Conservation (phyloP, 2,888 invertebrate genomes). For the Noctua janthina region DNA sequence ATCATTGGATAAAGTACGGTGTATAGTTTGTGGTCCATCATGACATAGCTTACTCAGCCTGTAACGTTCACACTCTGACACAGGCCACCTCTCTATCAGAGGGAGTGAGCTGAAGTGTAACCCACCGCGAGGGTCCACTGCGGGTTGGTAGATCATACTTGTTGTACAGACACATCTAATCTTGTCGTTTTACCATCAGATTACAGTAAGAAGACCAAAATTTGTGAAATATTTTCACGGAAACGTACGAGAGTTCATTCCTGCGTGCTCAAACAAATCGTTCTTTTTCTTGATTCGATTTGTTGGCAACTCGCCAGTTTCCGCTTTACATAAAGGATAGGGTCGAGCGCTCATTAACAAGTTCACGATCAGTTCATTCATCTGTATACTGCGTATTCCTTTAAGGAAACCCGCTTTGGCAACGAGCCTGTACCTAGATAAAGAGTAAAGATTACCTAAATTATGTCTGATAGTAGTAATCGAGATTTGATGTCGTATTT, state of each 20-base stretch:
- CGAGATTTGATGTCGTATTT: conserved; percentile 11
- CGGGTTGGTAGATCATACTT: neutral
- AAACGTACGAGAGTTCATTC: conserved; percentile 18
- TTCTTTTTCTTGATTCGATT: conserved; percentile 36
- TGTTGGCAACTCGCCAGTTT: conserved; percentile 42
- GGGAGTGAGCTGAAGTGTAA: neutral
- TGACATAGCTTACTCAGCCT: neutral
- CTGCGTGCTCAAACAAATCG: conserved; percentile 17
- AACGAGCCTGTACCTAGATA: conserved; percentile 18
- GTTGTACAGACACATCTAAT: neutral
- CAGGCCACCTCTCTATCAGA: neutral
- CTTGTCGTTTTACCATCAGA: neutral
- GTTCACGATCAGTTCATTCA: conserved; percentile 54
- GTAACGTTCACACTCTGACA: neutral
- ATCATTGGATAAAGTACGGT: neutral
- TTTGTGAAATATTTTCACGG: neutral
- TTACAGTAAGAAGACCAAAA: conserved; percentile 1
- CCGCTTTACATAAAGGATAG: conserved; percentile 28
- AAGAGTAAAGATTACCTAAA: conserved; percentile 30
- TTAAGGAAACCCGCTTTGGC: conserved; percentile 27
- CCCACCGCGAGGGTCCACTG: neutral
- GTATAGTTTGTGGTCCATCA: neutral
- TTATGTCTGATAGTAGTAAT: conserved; percentile 3
- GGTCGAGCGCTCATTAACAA: conserved; percentile 49
- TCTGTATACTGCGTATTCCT: conserved; percentile 23